Evolutionary conservation across 2,888 invertebrate genomes (phyloP).

Genomic region (Choreutis nemorana): DNA sequence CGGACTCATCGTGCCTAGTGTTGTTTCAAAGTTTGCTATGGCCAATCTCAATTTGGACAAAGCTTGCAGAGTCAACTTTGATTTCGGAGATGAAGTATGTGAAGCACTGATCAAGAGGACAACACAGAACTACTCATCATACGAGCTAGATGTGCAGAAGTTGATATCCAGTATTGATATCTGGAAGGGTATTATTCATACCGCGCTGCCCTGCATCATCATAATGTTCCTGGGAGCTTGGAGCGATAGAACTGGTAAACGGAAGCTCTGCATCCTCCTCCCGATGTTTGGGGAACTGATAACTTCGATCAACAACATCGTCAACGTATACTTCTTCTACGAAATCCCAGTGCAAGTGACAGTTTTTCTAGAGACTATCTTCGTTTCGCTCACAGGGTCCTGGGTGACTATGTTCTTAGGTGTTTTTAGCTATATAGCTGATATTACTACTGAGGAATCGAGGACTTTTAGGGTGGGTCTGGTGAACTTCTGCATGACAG

Average conservation of each 20-base stretch:
- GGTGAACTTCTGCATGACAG: conserved; percentile 68
- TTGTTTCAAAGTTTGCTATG: conserved; percentile 75
- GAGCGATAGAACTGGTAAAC: conserved; percentile 67
- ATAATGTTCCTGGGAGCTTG: conserved; percentile 69
- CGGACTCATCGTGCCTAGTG: conserved; percentile 73
- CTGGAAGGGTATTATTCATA: conserved; percentile 64
- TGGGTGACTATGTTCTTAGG: conserved; percentile 68
- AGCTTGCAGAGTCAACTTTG: conserved; percentile 47
- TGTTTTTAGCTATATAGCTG: conserved; percentile 70
- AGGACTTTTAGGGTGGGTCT: conserved; percentile 70
- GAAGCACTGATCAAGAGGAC: conserved; percentile 39
- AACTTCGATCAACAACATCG: conserved; percentile 53
- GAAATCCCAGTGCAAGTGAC: conserved; percentile 64
- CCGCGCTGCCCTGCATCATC: conserved; percentile 61
- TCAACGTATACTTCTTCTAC: conserved; percentile 66
- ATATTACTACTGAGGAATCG: conserved; percentile 63
- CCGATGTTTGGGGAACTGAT: conserved; percentile 64
- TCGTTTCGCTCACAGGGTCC: conserved; percentile 59
- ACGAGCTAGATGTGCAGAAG: conserved; percentile 70
- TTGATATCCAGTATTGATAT: conserved; percentile 64
- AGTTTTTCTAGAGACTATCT: conserved; percentile 59
- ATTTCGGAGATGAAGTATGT: conserved; percentile 40
- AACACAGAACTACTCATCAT: conserved; percentile 61
- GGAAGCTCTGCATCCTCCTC: conserved; percentile 64
- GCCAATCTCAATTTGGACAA: conserved; percentile 52